Conservation (phyloP, 2,113 vertebrate genomes). For the Rhombomys opimus region DNA sequence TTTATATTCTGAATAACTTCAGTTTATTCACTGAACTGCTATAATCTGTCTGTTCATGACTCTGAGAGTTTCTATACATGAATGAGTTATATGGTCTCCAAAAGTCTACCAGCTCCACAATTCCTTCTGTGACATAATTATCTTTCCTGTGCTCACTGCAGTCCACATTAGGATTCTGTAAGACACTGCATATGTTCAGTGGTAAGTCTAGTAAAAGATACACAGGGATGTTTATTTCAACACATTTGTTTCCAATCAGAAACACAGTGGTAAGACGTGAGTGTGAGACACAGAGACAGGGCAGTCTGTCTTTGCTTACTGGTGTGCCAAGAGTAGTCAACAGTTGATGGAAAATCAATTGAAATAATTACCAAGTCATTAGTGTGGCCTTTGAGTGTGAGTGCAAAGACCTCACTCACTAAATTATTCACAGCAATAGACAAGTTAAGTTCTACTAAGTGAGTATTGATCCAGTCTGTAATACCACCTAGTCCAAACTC, state of each 20-base stretch:
- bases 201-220: background rate
- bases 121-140: background rate
- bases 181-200: background rate
- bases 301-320: constrained; percentile 47
- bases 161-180: constrained; percentile 17
- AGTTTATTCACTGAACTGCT: background rate
- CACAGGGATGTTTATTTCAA: background rate
- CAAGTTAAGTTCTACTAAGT: constrained; percentile 33
- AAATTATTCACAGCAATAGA: constrained; percentile 59
- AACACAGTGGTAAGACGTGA: constrained; percentile 11
- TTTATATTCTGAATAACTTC: background rate
- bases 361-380: constrained; percentile 71
- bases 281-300: background rate
- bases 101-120: background rate
- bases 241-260: constrained; percentile 9
- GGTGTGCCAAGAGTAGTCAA: constrained; percentile 24
- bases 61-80: background rate
- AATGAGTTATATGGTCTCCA: background rate
- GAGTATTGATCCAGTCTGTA: constrained; percentile 36
- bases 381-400: constrained; percentile 61
- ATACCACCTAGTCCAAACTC: constrained; percentile 16
- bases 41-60: background rate
- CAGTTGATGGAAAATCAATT: constrained; percentile 67
- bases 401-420: constrained; percentile 55
- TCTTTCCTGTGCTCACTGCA: background rate